Base-by-base conservation (phyloP, 2,113 vertebrate species). In the Procavia capensis region DNA sequence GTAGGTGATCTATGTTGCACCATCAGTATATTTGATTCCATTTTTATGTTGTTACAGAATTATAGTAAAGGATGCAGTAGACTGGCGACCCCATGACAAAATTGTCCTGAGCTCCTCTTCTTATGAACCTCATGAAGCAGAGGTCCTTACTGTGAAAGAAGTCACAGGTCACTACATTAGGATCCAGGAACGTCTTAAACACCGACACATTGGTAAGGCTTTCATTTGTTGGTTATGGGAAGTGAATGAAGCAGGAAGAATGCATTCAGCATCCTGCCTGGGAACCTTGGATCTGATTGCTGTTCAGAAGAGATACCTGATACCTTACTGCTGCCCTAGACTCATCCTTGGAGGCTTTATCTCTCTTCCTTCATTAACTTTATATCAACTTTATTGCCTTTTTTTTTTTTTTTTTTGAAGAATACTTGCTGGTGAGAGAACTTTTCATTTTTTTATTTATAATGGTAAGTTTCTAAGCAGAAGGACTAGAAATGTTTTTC, bases 101-200 rank as follows among this genome's bases (percentile, higher is more conserved):
- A 93, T 98, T 31, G 93, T 99, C 59, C 97, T 99, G 64, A 97
- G 97, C 13, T 98, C 98, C 27, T 98, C 99, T 54, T 98, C 98
- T 43, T 99, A 98, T 1, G 98, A 99, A 85, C 97, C 98, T 63
- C 98, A 98, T 0, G 98, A 99, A 88, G 98, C 98, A 94, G 98
- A 99, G 84, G 57, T 97, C 81, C 96, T 98, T 75, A 97, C 97
- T 4, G 86, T 99, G 74, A 98, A 96, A 96, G 98, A 98, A 93
- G 93, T 98, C 50, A 97, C 89, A 64, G 98, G 96, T 45, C 96
- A 57, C 16, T 96, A 96, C 54, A 54, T 99, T 59, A 96, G 85
- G 87, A 96, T 98, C 70, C 83, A 94, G 17, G 97, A 97, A 45
- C 91, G 0, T 3, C 98, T 99, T 85, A 91, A 94, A 24, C 68